A percentile compares a stretch with the other conserved stretches of the same genome.
These are phyloP conservation scores for Gymnoscopelus microlampas DNA, from an alignment of 2,797 vertebrate species.

Conservation along the genomic window DNA sequence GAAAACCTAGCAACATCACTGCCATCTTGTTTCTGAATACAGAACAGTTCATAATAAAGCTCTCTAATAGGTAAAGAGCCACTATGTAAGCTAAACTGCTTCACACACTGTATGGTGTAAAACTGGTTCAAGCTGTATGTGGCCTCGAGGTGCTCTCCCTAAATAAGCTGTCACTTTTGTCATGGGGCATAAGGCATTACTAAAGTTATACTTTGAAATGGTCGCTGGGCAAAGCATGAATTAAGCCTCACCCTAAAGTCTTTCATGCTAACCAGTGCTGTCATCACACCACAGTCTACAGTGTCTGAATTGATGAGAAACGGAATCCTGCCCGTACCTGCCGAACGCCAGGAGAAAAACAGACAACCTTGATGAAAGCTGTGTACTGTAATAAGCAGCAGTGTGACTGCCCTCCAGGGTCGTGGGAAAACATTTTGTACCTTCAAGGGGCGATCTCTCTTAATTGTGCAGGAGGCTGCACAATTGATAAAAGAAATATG, in stretches of 20 bases:
- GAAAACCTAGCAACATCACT: no score
- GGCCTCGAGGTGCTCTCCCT: slow-evolving; percentile 2
- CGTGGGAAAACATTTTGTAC: slow-evolving; percentile 15
- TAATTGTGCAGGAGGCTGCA: slow-evolving; percentile 6
- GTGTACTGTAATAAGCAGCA: slow-evolving; percentile 32
- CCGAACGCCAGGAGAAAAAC: slow-evolving; percentile 18
- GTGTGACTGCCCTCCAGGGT: slow-evolving; percentile 37
- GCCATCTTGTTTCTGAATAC: no score
- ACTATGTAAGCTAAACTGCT: no score
- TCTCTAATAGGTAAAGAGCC: no score
- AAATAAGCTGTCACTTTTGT: slow-evolving; percentile 14
- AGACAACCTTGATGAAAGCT: no score
- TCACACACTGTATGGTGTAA: no score
- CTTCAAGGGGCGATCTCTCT: neutral
- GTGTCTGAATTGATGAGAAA: slow-evolving; percentile 25
- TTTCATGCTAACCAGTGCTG: no score
- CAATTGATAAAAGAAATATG: neutral
- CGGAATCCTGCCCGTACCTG: slow-evolving; percentile 50
- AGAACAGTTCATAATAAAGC: no score
- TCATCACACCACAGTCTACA: no score
- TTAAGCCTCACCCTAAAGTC: no score
- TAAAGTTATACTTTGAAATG: neutral
- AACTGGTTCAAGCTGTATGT: neutral
- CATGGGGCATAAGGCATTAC: slow-evolving; percentile 1
- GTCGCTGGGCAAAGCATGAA: no score